Conservation (phyloP, 2,113 vertebrate genomes). For the Tinamus guttatus region DNA sequence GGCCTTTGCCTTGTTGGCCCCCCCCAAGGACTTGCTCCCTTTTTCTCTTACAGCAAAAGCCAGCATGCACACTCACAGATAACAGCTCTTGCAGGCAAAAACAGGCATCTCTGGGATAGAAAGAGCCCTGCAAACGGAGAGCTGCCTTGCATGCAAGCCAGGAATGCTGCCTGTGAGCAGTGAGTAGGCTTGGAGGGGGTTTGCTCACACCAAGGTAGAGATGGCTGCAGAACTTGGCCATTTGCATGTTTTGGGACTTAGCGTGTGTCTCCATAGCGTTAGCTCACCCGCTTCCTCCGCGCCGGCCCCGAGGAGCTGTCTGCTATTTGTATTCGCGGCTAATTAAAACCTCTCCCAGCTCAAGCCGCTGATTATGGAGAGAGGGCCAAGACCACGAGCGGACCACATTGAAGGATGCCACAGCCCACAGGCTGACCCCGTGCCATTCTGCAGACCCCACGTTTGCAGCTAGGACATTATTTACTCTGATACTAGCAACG, state of each 20-base stretch:
- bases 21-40: not conserved
- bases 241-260: not conserved
- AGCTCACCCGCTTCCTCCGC: conserved; percentile 1
- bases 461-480: conserved; percentile 18
- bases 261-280: not conserved
- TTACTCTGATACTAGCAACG: not conserved
- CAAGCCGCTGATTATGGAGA: not conserved
- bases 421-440: conserved; percentile 16
- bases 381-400: not conserved
- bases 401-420: not conserved
- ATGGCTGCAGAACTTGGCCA: not conserved
- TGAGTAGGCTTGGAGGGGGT: not conserved
- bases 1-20: not conserved
- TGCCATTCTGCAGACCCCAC: conserved; percentile 28
- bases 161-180: accelerated
- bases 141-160: not conserved
- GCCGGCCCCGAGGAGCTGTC: not conserved
- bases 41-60: accelerated
- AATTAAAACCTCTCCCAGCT: not conserved
- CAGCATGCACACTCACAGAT: accelerated
- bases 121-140: not conserved
- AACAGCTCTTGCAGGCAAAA: not conserved
- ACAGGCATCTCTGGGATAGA: accelerated
- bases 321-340: not conserved
- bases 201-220: not conserved